These are phyloP conservation scores for Mionectes olivaceus DNA, from an alignment of 2,797 vertebrate species.

Conservation along the genomic window DNA sequence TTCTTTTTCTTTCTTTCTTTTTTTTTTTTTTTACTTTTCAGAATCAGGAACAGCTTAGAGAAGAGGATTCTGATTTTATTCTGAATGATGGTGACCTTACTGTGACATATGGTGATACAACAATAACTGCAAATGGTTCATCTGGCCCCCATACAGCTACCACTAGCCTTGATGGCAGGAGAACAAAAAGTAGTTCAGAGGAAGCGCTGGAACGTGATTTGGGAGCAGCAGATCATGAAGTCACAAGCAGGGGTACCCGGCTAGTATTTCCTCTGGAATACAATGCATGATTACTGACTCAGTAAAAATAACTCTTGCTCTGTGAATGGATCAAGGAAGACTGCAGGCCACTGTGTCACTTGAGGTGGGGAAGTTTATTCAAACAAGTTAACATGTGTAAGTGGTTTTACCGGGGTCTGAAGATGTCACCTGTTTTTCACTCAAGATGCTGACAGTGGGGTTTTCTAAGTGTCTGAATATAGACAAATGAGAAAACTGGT, in stretches of 20 bases:
- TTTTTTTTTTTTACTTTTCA: constrained; percentile 41
- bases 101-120: constrained; percentile 91
- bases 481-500: constrained; percentile 22
- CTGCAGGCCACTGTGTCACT: constrained; percentile 61
- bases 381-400: constrained; percentile 40
- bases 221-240: constrained; percentile 89
- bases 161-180: constrained; percentile 73
- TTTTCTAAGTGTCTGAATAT: constrained; percentile 48
- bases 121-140: constrained; percentile 93
- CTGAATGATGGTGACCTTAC: constrained; percentile 91
- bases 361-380: constrained; percentile 64
- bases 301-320: constrained; percentile 37
- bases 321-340: constrained; percentile 54
- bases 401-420: constrained; percentile 60
- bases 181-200: constrained; percentile 87
- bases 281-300: constrained; percentile 82
- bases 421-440: constrained; percentile 48
- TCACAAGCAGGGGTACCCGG: constrained; percentile 91
- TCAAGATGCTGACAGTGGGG: constrained; percentile 56
- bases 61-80: constrained; percentile 93
- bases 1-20: not conserved
- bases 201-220: constrained; percentile 91
- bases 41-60: constrained; percentile 92
- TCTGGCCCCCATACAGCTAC: constrained; percentile 80
- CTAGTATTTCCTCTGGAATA: constrained; percentile 96